These are phyloP conservation scores for Cepaea hortensis DNA, from an alignment of 2,888 invertebrate species.

Conservation along the genomic window DNA sequence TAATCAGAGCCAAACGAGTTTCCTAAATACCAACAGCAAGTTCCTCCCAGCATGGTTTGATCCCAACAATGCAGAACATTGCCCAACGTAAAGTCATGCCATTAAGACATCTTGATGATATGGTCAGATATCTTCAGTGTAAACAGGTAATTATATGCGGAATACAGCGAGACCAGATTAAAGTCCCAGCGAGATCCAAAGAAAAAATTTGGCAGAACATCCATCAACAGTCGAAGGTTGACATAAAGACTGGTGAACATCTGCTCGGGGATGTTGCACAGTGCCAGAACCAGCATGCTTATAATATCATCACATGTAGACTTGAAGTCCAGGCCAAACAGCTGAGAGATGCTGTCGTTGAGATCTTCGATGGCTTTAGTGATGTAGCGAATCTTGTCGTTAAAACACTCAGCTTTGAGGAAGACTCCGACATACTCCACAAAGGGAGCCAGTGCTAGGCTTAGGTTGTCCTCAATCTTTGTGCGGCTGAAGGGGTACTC, in stretches of 20 bases:
- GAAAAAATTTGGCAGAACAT: conserved; percentile 38
- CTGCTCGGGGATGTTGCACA: conserved; percentile 44
- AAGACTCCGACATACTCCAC: conserved; percentile 21
- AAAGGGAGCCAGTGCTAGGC: neutral
- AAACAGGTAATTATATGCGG: conserved; percentile 42
- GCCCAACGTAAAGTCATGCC: too few relatives aligned
- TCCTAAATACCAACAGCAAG: too few relatives aligned
- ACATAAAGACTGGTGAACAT: conserved; percentile 38
- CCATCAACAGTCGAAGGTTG: conserved; percentile 41
- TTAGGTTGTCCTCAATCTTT: conserved; percentile 7
- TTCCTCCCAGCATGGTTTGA: too few relatives aligned
- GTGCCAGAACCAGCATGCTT: conserved; percentile 39
- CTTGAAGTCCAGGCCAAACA: conserved; percentile 31
- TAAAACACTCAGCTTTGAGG: conserved; percentile 23
- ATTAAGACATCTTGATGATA: neutral
- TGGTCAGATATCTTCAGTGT: conserved; percentile 29
- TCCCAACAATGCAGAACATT: too few relatives aligned
- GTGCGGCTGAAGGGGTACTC: neutral
- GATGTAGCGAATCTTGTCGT: conserved; percentile 45
- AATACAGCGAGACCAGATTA: conserved; percentile 37
- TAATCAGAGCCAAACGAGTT: too few relatives aligned
- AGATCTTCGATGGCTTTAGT: conserved; percentile 35
- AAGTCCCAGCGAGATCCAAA: conserved; percentile 44
- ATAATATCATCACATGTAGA: conserved; percentile 48
- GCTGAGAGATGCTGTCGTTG: conserved; percentile 30